A percentile compares a stretch with the other conserved stretches of the same genome.
Conservation (phyloP, 1,140 invertebrate species). For the Steinernema khuongi region DNA sequence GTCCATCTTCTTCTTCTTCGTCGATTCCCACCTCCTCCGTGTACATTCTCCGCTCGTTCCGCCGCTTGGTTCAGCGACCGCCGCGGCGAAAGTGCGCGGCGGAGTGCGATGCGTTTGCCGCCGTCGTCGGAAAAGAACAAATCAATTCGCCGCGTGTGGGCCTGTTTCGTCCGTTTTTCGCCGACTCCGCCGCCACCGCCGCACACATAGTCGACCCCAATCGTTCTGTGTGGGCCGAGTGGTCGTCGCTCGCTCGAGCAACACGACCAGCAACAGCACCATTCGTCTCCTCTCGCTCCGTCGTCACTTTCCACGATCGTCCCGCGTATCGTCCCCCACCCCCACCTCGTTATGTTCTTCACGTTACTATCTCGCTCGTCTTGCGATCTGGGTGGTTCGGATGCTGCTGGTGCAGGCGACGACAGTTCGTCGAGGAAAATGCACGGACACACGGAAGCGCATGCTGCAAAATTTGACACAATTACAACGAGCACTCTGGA, state of each 20-base stretch:
- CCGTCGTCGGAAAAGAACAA: slow-evolving; percentile 5
- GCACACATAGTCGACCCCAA: not conserved
- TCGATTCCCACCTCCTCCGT: not conserved
- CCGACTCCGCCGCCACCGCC: no score
- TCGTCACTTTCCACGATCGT: slow-evolving; percentile 9
- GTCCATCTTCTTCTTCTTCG: slow-evolving; percentile 5
- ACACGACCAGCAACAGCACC: not conserved
- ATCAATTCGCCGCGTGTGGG: slow-evolving; percentile 15
- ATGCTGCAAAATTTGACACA: slow-evolving; percentile 2
- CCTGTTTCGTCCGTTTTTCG: not conserved
- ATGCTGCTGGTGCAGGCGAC: not conserved
- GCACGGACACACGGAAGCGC: not conserved
- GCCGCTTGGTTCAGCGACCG: not conserved
- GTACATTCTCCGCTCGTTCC: not conserved
- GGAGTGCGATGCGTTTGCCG: slow-evolving; percentile 2
- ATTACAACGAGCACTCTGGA: not conserved
- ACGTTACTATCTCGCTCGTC: not conserved
- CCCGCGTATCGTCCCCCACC: slow-evolving; percentile 9
- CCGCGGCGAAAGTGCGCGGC: slow-evolving; percentile 6
- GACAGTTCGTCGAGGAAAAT: not conserved
- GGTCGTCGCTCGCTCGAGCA: not conserved
- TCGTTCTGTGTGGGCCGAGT: slow-evolving; percentile 10
- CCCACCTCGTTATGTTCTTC: slow-evolving; percentile 14
- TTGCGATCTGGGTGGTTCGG: not conserved
- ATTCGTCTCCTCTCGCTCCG: not conserved